Evolutionary conservation across 1,140 invertebrate genomes (phyloP).

Genomic region (Temnothorax curvispinosus): DNA sequence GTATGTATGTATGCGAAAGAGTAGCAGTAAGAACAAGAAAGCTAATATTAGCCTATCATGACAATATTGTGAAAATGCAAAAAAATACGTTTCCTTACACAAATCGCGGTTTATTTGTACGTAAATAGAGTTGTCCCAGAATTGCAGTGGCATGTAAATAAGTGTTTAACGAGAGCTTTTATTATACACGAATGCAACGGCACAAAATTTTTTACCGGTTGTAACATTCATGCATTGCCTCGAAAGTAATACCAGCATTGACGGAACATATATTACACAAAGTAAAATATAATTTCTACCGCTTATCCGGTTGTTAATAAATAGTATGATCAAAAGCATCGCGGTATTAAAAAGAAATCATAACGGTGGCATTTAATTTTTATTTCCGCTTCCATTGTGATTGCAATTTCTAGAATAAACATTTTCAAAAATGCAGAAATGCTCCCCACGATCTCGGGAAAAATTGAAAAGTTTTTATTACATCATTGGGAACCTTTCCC

Average conservation of each 20-base stretch:
- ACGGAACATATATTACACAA: background rate
- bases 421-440: background rate
- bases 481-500: background rate
- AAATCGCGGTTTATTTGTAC: slow-evolving; percentile 20
- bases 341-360: background rate
- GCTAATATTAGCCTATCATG: background rate
- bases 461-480: background rate
- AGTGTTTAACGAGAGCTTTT: slow-evolving; percentile 63
- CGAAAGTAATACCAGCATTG: background rate
- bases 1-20: background rate
- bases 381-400: background rate
- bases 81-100: slow-evolving; percentile 25
- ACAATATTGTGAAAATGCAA: slow-evolving; percentile 8
- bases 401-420: background rate
- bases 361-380: background rate
- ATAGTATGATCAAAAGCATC: background rate
- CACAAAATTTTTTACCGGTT: background rate
- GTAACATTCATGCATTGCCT: slow-evolving; percentile 18
- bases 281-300: slow-evolving; percentile 13
- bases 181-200: slow-evolving; percentile 40
- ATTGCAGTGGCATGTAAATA: slow-evolving; percentile 65
- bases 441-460: background rate
- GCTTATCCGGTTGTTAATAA: background rate
- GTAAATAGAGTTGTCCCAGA: slow-evolving; percentile 4
- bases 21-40: background rate